These are phyloP conservation scores for human DNA, from an alignment of 2,113 vertebrate species.

Conservation along the genomic window DNA sequence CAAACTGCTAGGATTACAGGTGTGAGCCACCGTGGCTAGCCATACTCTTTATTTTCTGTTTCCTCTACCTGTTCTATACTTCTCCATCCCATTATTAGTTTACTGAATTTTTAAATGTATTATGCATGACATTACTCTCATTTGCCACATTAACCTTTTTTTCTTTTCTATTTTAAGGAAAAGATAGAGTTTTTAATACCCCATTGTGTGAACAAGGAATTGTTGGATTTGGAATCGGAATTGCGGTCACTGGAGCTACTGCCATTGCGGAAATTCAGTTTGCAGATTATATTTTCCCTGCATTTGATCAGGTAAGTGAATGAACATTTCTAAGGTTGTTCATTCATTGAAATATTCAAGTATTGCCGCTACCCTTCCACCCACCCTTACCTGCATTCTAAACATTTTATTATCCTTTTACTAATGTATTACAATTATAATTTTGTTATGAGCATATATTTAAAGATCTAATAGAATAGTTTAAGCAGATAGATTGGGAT, in stretches of 20 bases:
- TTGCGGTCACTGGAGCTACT: conserved; percentile 93
- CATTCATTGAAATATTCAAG: neutral
- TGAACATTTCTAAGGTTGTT: neutral
- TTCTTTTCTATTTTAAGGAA: conserved; percentile 84
- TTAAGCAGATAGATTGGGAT: neutral
- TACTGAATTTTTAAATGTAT: neutral
- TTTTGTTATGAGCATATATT: neutral
- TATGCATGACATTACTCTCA: neutral
- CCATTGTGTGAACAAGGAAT: conserved; percentile 99
- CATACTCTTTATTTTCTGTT: neutral
- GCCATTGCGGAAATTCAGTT: conserved; percentile 99
- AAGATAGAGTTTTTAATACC: conserved; percentile 98
- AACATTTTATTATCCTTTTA: neutral
- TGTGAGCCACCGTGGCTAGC: no score
- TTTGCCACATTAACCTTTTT: neutral
- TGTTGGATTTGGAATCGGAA: conserved; percentile 97
- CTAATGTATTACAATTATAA: neutral
- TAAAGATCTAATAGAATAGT: neutral
- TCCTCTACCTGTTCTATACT: neutral
- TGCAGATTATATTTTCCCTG: conserved; percentile 98
- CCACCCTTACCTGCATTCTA: neutral
- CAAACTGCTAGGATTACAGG: no score
- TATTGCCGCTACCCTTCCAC: neutral
- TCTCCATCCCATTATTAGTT: neutral
- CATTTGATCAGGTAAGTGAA: conserved; percentile 96